Conservation (phyloP, 2,113 vertebrate genomes). For the Trachemys scripta region DNA sequence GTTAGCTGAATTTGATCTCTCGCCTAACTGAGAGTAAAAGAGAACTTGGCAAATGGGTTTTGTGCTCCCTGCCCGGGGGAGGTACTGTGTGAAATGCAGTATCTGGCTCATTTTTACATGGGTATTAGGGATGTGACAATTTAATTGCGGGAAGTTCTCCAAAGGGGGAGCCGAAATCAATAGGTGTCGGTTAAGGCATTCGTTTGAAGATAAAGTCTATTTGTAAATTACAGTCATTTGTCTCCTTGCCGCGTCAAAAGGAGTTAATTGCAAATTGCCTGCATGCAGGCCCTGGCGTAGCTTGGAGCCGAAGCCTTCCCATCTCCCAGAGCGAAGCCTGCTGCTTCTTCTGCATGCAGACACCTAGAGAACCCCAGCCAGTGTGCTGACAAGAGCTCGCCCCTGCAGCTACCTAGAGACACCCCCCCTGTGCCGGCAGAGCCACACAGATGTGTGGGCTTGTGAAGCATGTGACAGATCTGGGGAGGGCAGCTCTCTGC, state of each 20-base stretch:
- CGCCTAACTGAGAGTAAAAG: constrained; percentile 47
- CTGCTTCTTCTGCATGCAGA: neutral
- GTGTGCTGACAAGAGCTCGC: neutral
- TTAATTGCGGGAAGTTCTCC: constrained; percentile 71
- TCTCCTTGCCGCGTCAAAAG: constrained; percentile 46
- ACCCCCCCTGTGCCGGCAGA: neutral
- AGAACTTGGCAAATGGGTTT: constrained; percentile 22
- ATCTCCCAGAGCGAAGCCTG: neutral
- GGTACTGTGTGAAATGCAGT: constrained; percentile 34
- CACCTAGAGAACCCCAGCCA: neutral
- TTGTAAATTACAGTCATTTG: constrained; percentile 77
- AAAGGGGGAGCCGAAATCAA: constrained; percentile 60
- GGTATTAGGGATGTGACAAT: constrained; percentile 75
- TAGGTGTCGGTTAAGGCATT: constrained; percentile 60
- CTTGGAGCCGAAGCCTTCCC: neutral
- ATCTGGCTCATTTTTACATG: constrained; percentile 56
- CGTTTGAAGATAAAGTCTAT: constrained; percentile 76
- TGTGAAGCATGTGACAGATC: neutral
- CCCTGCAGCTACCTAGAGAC: neutral
- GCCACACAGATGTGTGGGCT: neutral
- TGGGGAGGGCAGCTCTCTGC: neutral
- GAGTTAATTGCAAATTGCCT: constrained; percentile 49
- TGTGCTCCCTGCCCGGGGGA: neutral
- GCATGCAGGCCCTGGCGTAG: neutral
- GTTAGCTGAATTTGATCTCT: constrained; percentile 26